Conservation (phyloP, 1,140 invertebrate species). For the Zeugodacus cucurbitae region DNA sequence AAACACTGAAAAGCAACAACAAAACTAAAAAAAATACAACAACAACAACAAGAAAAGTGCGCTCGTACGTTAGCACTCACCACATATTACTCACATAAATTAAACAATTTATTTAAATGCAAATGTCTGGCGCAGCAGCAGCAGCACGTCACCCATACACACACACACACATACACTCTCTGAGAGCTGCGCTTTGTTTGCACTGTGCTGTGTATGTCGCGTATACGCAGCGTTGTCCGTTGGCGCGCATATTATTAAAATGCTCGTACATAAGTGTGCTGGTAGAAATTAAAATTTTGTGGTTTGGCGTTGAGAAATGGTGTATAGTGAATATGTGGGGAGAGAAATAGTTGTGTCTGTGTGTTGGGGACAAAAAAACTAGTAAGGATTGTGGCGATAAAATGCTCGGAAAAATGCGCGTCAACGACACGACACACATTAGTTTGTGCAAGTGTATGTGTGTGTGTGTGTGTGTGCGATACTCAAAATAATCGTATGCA, state of each 20-base stretch:
- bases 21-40: background rate
- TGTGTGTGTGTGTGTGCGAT: background rate
- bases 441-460: no score
- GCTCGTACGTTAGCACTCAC: background rate
- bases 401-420: background rate
- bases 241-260: background rate
- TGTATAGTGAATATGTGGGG: background rate
- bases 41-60: background rate
- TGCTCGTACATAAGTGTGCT: background rate
- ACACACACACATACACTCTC: background rate
- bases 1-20: background rate
- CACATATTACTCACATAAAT: conserved; percentile 36
- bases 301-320: conserved; percentile 23
- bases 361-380: background rate
- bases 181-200: background rate
- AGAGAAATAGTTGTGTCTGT: background rate
- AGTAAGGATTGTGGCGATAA: background rate
- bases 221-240: conserved; percentile 22
- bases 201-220: background rate
- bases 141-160: background rate
- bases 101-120: conserved; percentile 39
- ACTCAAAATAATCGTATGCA: conserved; percentile 23
- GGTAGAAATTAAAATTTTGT: conserved; percentile 28
- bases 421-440: background rate
- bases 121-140: conserved; percentile 27